A percentile compares a stretch with the other conserved stretches of the same genome.
Conservation (phyloP, 2,888 invertebrate genomes). For the Entomobrya multifasciata region DNA sequence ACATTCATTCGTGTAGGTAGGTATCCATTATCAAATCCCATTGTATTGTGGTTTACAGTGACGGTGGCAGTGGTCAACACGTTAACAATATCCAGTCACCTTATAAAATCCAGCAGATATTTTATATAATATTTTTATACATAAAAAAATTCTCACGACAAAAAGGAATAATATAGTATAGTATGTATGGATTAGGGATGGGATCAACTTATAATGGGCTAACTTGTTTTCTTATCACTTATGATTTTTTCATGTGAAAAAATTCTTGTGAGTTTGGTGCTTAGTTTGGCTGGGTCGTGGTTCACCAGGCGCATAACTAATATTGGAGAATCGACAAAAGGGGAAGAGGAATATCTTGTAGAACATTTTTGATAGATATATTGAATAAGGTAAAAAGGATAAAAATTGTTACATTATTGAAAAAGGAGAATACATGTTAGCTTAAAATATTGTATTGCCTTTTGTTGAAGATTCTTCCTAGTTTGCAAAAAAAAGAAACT, state of each 20-base stretch:
- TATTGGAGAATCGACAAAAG: background rate
- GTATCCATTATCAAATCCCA: background rate
- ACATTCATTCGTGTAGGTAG: background rate
- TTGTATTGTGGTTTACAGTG: constrained; percentile 3
- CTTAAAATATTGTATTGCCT: background rate
- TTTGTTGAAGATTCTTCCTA: constrained; percentile 1
- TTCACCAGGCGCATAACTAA: background rate
- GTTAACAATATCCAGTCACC: constrained; percentile 23
- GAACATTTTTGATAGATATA: no score
- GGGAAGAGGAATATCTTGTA: background rate
- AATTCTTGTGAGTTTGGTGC: background rate
- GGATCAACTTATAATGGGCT: background rate
- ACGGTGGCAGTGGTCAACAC: background rate
- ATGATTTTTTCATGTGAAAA: constrained; percentile 23
- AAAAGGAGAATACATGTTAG: background rate
- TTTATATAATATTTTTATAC: background rate
- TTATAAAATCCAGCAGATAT: background rate
- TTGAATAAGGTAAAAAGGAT: background rate
- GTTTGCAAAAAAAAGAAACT: background rate
- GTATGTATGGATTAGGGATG: background rate
- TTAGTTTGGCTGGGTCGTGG: background rate
- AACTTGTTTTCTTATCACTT: constrained; percentile 12
- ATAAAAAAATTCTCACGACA: constrained; percentile 45
- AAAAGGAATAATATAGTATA: no score
- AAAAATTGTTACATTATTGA: background rate